Conservation (phyloP, 92 coral and sea anemone species). For the Desmophyllum pertusum region DNA sequence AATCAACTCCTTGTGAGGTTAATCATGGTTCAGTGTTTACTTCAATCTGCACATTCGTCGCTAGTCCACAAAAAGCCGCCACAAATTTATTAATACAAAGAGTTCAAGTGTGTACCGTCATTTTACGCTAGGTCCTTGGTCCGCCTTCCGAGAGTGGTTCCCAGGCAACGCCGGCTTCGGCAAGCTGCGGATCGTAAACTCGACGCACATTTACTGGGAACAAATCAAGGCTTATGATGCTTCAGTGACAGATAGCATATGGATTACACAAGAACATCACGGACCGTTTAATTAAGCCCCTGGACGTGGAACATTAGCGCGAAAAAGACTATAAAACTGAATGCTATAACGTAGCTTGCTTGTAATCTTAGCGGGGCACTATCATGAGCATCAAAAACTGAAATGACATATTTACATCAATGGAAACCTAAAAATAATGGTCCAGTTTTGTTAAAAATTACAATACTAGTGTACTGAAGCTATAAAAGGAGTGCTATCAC, state of each 20-base stretch:
- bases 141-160: slow-evolving; percentile 83
- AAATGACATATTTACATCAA: no score
- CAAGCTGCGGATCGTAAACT: slow-evolving; percentile 67
- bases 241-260: slow-evolving; percentile 68
- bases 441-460: no score
- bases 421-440: no score
- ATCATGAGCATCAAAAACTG: background rate
- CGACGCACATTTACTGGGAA: slow-evolving; percentile 79
- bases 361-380: background rate
- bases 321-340: background rate
- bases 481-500: no score
- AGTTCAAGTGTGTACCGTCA: background rate
- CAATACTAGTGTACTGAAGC: no score
- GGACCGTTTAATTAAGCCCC: slow-evolving; percentile 79
- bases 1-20: no score
- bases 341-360: background rate
- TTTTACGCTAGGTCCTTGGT: slow-evolving; percentile 72
- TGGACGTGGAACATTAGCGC: background rate
- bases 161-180: slow-evolving; percentile 83
- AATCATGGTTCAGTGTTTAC: background rate
- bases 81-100: background rate
- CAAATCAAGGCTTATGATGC: slow-evolving; percentile 74
- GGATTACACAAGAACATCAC: slow-evolving; percentile 77
- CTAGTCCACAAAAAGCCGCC: background rate
- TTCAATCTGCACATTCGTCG: background rate